Percentiles rank a stretch among this genome's conserved stretches.
Evolutionary conservation across 2,797 vertebrate species (phyloP).

Genomic region (Pangasius larnaudii): DNA sequence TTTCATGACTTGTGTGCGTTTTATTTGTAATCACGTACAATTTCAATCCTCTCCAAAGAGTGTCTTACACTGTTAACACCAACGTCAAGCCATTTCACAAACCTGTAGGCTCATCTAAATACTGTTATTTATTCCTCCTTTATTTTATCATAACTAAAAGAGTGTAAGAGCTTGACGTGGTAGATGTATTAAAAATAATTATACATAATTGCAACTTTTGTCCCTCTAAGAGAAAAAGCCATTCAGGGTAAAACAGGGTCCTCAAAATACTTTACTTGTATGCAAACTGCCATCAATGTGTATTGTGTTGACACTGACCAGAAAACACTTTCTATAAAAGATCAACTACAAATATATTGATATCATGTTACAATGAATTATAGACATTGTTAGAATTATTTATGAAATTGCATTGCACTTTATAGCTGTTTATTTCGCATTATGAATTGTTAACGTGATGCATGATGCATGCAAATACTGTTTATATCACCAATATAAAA

Average conservation of each 20-base stretch:
- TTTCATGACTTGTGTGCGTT: slow-evolving; percentile 7
- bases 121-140: background rate
- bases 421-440: background rate
- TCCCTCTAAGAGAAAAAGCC: background rate
- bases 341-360: background rate
- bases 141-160: background rate
- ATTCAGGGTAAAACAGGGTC: background rate
- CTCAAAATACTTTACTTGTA: background rate
- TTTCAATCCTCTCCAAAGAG: background rate
- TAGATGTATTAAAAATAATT: background rate
- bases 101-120: background rate
- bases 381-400: background rate
- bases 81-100: background rate
- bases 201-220: background rate
- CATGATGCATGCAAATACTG: background rate
- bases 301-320: background rate
- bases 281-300: background rate
- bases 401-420: background rate
- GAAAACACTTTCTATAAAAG: slow-evolving; percentile 8
- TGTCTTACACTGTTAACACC: background rate
- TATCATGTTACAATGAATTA: background rate
- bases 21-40: background rate
- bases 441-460: background rate
- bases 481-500: background rate
- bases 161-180: background rate